A percentile compares a stretch with the other conserved stretches of the same genome.
These are phyloP conservation scores for Ariolimax columbianus DNA, from an alignment of 2,888 invertebrate genomes.

Conservation along the genomic window DNA sequence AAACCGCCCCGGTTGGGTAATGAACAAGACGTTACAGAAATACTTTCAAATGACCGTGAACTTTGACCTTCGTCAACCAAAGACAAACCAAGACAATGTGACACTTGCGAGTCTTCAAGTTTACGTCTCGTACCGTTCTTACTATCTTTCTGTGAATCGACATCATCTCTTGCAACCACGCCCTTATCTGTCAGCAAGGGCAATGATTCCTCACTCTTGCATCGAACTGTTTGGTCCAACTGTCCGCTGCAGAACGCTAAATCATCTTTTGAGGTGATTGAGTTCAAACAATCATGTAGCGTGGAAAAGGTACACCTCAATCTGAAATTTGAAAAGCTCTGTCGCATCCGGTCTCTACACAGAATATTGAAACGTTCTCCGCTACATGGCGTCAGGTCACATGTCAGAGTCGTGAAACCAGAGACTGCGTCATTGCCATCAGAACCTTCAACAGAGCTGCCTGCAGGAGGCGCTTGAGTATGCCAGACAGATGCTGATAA, in stretches of 20 bases:
- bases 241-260: neutral
- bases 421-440: neutral
- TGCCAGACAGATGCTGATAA: too few species aligned
- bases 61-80: neutral
- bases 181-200: neutral
- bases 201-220: neutral
- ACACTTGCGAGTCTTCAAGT: neutral
- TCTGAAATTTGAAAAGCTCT: too few species aligned
- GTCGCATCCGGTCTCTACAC: neutral
- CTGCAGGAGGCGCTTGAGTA: too few species aligned
- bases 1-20: neutral
- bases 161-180: too few species aligned
- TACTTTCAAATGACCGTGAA: neutral
- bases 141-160: neutral
- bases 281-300: neutral
- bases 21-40: neutral
- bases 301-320: too few species aligned
- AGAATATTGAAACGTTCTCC: neutral
- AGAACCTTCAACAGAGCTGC: neutral
- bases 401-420: too few species aligned
- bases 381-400: too few species aligned
- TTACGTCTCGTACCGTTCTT: neutral
- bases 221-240: neutral
- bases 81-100: neutral
- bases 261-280: neutral